Base-by-base conservation (phyloP, 2,888 invertebrate genomes). In the Horisme vitalbata region DNA sequence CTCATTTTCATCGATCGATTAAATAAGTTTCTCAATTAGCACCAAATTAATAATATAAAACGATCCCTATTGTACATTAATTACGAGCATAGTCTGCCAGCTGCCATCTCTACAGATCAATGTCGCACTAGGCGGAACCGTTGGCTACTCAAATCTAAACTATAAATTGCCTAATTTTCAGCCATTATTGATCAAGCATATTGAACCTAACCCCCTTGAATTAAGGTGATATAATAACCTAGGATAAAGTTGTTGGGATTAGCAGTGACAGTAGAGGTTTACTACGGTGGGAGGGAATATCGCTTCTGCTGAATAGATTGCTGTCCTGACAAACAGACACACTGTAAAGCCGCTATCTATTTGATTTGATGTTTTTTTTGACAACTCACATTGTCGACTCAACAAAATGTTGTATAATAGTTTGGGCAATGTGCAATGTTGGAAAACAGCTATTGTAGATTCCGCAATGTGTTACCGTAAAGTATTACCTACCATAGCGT, bases 61-160 rank as follows among this genome's bases (percentile, higher is more conserved):
- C n/a, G n/a, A n/a, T 5, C n/a, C n/a, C 4, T 23, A 18, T 18
- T 8, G 12, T 33, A 30, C 37, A 18, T 33, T 20, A 21, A 18
- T 14, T 24, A 37, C 30, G n/a, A 15, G 20, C 15, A 12, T 69
- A 57, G 55, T 38, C 45, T 65, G 69, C 64, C 70, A 71, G 61
- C 52, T 34, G 34, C 41, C 50, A 52, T 48, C 58, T 9, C 39
- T 57, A 77, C 76, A 71, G 65, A 77, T 74, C 79, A 83, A 83
- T 83, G 83, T 69, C 79, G 70, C 56, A 49, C 55, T 54, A 77
- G 55, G 66, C 81, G 83, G 83, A 83, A 82, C 75, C 61, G 56
- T 57, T 72, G 71, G 66, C 74, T 67, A 61, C 61, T 57, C 61
- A 58, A 62, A 59, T 52, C 56, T 61, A 52, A 47, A 30, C 54